Conservation (phyloP, 2,888 invertebrate species). For the Morpho achilles region DNA sequence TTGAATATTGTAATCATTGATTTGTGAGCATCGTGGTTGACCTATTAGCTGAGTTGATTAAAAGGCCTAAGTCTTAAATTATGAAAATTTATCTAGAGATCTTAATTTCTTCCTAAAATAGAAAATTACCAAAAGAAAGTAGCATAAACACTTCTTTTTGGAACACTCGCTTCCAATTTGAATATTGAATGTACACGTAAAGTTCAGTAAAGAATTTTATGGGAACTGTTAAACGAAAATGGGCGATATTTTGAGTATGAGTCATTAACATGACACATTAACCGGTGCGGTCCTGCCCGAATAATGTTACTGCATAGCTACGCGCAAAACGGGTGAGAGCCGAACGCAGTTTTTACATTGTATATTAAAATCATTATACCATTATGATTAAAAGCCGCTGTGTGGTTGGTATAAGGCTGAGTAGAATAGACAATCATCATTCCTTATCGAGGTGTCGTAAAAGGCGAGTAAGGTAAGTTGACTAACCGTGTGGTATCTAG, state of each 20-base stretch:
- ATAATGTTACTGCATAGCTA: conserved; percentile 45
- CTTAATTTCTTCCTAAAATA: background rate
- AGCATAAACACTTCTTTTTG: background rate
- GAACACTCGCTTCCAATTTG: conserved; percentile 11
- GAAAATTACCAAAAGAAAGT: background rate
- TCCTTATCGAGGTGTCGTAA: no score
- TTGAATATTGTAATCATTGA: no score
- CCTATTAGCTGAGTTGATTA: no score
- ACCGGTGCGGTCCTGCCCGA: conserved; percentile 45
- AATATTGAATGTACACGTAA: conserved; percentile 18
- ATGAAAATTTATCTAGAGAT: background rate
- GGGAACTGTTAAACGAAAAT: conserved; percentile 44
- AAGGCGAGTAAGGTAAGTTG: no score
- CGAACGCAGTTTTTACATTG: conserved; percentile 4
- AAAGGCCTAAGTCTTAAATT: no score
- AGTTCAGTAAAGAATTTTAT: conserved; percentile 28
- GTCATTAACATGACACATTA: conserved; percentile 63
- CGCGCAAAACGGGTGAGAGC: conserved; percentile 2
- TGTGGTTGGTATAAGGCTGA: no score
- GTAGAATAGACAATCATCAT: no score
- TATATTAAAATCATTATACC: background rate
- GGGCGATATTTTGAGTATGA: conserved; percentile 51
- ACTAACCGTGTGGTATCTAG: no score
- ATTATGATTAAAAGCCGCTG: no score
- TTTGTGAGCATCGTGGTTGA: no score